A percentile compares a stretch with the other conserved stretches of the same genome.
These are phyloP conservation scores for Indicator maculatus DNA, from an alignment of 2,113 vertebrate species.

Conservation along the genomic window DNA sequence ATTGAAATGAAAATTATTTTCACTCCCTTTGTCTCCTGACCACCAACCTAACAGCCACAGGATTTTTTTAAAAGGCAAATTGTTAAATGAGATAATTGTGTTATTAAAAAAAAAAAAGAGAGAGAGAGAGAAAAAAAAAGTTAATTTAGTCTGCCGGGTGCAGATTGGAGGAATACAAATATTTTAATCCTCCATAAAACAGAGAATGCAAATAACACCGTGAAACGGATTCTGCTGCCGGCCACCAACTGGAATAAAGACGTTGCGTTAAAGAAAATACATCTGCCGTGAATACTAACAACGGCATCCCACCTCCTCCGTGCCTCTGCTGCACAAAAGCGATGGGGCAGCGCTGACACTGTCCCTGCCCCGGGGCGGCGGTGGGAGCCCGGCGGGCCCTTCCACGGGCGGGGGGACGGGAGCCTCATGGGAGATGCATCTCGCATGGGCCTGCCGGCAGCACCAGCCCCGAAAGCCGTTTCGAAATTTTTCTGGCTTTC, in stretches of 20 bases:
- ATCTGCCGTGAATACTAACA: constrained; percentile 60
- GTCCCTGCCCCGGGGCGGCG: neutral
- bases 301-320: constrained; percentile 6
- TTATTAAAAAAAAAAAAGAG: constrained; percentile 60
- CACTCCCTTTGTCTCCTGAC: constrained; percentile 91
- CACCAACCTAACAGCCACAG: constrained; percentile 80
- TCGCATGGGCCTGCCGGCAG: neutral
- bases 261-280: constrained; percentile 63
- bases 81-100: constrained; percentile 81
- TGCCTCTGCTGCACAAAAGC: constrained; percentile 20
- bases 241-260: constrained; percentile 62
- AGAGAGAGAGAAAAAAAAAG: neutral
- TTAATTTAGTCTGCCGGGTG: constrained; percentile 72
- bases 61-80: constrained; percentile 72
- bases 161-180: constrained; percentile 73
- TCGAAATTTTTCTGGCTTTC: neutral
- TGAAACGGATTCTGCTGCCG: constrained; percentile 33
- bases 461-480: neutral
- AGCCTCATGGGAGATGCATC: neutral
- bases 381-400: neutral
- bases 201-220: constrained; percentile 59
- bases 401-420: neutral
- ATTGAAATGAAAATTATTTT: constrained; percentile 98
- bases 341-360: neutral
- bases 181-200: constrained; percentile 72